Evolutionary conservation across 2,888 invertebrate genomes (phyloP).

Genomic region (Antitype chi): DNA sequence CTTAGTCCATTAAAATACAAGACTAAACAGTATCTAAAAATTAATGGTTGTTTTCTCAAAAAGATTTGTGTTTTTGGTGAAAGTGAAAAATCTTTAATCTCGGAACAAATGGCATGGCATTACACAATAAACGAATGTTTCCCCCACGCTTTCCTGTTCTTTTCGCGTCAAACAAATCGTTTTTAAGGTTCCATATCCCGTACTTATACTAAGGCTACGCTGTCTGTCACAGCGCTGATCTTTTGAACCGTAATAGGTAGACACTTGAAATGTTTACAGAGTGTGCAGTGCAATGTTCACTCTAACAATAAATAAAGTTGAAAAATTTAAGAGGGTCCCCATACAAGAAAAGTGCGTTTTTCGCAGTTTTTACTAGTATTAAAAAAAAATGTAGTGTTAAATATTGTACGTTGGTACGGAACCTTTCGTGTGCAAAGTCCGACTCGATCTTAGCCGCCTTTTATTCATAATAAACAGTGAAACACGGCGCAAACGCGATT

Average conservation of each 20-base stretch:
- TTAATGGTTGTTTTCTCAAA: background rate
- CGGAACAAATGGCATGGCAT: slow-evolving; percentile 6
- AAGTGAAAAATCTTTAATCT: background rate
- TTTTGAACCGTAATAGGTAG: background rate
- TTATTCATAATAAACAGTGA: slow-evolving; percentile 23
- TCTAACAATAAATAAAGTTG: no score
- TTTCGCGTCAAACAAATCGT: slow-evolving; percentile 15
- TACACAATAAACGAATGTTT: slow-evolving; percentile 2
- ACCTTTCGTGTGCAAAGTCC: background rate
- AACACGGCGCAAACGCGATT: slow-evolving; percentile 19
- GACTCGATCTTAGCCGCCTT: background rate
- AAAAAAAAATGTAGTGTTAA: no score
- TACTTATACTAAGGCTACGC: background rate
- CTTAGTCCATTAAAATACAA: background rate
- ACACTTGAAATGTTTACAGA: background rate
- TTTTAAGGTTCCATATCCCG: background rate
- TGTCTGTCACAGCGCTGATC: background rate
- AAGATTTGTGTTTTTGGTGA: background rate
- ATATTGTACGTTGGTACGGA: no score
- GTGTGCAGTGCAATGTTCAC: background rate
- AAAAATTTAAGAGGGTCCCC: no score
- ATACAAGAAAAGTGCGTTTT: background rate
- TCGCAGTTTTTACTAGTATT: background rate
- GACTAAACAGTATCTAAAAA: slow-evolving; percentile 1
- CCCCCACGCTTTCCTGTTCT: slow-evolving; percentile 7